Conservation (phyloP, 2,888 invertebrate species). For the Thumatha senex region DNA sequence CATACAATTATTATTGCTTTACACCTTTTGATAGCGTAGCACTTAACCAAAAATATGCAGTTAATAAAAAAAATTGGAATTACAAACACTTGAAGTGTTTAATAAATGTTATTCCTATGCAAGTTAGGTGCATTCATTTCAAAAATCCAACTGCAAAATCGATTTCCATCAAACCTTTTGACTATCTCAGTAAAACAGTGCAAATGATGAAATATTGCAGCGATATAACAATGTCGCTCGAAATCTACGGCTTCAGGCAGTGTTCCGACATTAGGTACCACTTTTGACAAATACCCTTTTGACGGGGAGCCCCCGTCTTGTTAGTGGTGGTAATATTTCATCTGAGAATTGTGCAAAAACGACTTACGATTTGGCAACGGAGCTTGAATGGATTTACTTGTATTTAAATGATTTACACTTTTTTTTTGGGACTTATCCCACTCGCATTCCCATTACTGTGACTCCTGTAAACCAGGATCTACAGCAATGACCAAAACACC, state of each 20-base stretch:
- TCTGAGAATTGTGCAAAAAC: slow-evolving; percentile 27
- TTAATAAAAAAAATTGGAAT: neutral
- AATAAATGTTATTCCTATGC: neutral
- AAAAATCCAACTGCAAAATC: slow-evolving; percentile 9
- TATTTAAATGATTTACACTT: neutral
- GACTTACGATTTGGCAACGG: slow-evolving; percentile 1
- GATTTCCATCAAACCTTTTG: slow-evolving; percentile 18
- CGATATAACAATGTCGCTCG: slow-evolving; percentile 43
- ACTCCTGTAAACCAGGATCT: too few relatives aligned
- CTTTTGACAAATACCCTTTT: slow-evolving; percentile 36
- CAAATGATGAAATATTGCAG: slow-evolving; percentile 42
- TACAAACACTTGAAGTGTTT: neutral
- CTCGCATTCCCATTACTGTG: too few relatives aligned
- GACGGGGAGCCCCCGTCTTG: slow-evolving; percentile 28
- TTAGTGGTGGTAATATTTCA: slow-evolving; percentile 37
- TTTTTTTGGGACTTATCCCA: too few relatives aligned
- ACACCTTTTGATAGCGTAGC: too few relatives aligned
- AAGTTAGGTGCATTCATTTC: neutral
- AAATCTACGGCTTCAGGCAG: slow-evolving; percentile 33
- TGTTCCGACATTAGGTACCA: slow-evolving; percentile 29
- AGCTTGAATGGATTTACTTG: slow-evolving; percentile 2
- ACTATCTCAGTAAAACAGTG: slow-evolving; percentile 23
- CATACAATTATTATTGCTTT: too few relatives aligned
- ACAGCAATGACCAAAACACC: too few relatives aligned
- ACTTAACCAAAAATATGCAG: neutral